phyloP scores from a whole-genome alignment of 1,140 invertebrate species.

The Cydia amplana region DNA sequence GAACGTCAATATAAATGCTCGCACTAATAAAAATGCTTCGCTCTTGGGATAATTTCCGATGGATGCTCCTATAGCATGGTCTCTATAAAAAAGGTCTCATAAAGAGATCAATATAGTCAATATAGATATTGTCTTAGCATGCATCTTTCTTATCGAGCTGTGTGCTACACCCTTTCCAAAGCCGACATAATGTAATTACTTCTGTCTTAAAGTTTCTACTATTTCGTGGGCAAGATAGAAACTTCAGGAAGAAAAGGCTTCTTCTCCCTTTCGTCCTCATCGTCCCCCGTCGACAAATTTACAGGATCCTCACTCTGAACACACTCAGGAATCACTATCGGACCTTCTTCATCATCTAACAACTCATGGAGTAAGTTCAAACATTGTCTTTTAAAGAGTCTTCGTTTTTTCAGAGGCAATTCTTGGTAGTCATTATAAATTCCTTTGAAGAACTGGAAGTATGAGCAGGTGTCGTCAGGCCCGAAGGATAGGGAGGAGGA shows the following conservation, averaged over 20 bases:
- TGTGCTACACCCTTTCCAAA: no score
- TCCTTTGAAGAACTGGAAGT: constrained; percentile 72
- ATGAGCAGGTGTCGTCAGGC: constrained; percentile 66
- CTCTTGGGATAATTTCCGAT: no score
- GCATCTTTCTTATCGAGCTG: no score
- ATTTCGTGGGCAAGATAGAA: constrained; percentile 13
- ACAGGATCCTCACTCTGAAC: constrained; percentile 43
- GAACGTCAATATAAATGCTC: no score
- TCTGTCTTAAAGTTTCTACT: not conserved
- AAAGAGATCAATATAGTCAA: no score
- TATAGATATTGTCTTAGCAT: no score
- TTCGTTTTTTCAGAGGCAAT: constrained; percentile 52
- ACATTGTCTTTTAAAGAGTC: constrained; percentile 62
- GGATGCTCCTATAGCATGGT: no score
- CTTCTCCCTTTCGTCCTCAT: not conserved
- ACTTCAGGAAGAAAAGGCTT: not conserved
- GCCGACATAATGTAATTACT: no score
- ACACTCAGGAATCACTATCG: constrained; percentile 1
- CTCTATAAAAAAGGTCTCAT: no score
- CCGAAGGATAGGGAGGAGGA: constrained; percentile 52
- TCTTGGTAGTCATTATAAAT: constrained; percentile 66
- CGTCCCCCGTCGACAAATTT: constrained; percentile 47
- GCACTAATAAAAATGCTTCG: no score
- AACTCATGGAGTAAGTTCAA: constrained; percentile 58
- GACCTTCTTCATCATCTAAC: constrained; percentile 58